phyloP scores from a whole-genome alignment of 2,888 invertebrate genomes.

The Coecobrya sp. region DNA sequence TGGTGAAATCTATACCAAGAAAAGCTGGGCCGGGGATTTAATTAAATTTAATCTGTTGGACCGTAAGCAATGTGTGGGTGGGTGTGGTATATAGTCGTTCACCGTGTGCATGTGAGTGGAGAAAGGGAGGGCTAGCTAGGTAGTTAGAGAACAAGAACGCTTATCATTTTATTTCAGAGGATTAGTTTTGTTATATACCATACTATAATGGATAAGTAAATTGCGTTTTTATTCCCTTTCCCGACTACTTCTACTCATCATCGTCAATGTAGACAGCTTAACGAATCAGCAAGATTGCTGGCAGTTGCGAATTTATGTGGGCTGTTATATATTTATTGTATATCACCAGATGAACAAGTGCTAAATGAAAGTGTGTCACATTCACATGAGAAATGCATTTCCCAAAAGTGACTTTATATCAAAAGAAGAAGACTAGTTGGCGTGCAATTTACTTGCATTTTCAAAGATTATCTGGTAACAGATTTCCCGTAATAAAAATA shows the following conservation, averaged over 20 bases:
- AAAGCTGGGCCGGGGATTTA: slow-evolving; percentile 5
- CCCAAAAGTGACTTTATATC: not conserved
- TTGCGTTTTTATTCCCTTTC: slow-evolving; percentile 45
- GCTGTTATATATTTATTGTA: not conserved
- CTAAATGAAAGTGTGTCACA: not conserved
- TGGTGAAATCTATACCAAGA: not conserved
- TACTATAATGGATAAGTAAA: slow-evolving; percentile 53
- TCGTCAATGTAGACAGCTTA: not conserved
- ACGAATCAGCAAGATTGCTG: slow-evolving; percentile 12
- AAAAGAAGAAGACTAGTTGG: too few species aligned
- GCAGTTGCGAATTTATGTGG: not conserved
- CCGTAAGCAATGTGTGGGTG: not conserved
- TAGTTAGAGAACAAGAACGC: slow-evolving; percentile 33
- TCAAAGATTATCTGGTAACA: not conserved
- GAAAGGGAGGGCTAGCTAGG: not conserved
- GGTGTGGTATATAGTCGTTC: not conserved
- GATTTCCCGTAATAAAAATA: too few species aligned
- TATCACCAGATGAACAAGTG: not conserved
- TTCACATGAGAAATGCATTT: slow-evolving; percentile 22
- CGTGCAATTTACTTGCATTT: not conserved
- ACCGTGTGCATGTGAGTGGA: not conserved
- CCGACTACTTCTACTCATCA: not conserved
- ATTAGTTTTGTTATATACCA: slow-evolving; percentile 28
- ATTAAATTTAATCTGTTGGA: slow-evolving; percentile 50
- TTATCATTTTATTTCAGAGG: slow-evolving; percentile 55